These are phyloP conservation scores for Phodopus roborovskii DNA, from an alignment of 2,113 vertebrate genomes.

Conservation along the genomic window DNA sequence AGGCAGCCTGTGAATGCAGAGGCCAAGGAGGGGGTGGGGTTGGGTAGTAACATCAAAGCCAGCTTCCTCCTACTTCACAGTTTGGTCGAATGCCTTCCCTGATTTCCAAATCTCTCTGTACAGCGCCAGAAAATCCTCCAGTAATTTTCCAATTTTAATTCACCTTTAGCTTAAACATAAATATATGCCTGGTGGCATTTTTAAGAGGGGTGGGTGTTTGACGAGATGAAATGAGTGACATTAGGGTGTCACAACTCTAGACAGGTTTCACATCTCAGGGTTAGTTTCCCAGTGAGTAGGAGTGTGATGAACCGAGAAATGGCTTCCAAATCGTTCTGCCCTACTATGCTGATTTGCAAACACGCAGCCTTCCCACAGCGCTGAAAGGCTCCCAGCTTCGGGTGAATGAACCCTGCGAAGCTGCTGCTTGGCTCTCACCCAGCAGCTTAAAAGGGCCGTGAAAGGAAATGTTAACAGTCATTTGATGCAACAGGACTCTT, in stretches of 20 bases:
- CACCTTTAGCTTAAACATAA: conserved; percentile 72
- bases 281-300: conserved; percentile 65
- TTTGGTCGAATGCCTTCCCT: background rate
- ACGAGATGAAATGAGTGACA: conserved; percentile 70
- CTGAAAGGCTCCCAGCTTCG: background rate
- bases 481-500: background rate
- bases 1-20: background rate
- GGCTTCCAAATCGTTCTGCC: conserved; percentile 60
- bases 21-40: no score
- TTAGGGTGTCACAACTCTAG: conserved; percentile 74
- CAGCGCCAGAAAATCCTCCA: conserved; percentile 36
- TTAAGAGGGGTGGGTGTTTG: conserved; percentile 77
- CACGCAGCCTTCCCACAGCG: conserved; percentile 54
- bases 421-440: background rate
- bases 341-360: conserved; percentile 24
- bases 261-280: conserved; percentile 12
- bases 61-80: background rate
- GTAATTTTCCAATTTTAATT: conserved; percentile 73
- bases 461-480: conserved; percentile 1
- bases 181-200: conserved; percentile 51
- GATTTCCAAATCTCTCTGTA: conserved; percentile 12
- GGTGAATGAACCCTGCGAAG: conserved; percentile 19
- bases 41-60: background rate
- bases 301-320: conserved; percentile 62
- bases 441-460: background rate